Evolutionary conservation across 2,113 vertebrate genomes (phyloP), one percentile per base, ranked within the genome.

Genomic region (Lepisosteus oculatus): DNA sequence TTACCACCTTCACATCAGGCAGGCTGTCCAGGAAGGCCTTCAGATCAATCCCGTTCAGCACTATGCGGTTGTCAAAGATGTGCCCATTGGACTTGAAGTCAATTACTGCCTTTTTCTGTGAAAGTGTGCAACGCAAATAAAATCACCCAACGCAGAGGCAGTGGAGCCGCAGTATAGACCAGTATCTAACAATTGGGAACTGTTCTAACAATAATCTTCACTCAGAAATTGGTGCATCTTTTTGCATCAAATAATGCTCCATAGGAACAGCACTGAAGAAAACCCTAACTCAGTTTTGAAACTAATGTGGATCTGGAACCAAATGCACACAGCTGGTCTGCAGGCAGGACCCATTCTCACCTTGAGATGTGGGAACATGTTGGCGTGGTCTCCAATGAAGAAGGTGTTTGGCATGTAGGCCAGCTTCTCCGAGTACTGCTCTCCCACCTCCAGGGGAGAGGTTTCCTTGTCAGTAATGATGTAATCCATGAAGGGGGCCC

Each of bases 1-100:
- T 99, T 43, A 99, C 94, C 63, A 97, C 94, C 90, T 99, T 99
- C 67, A 99, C 96, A 84, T 99, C 97, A 0, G 96, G 97, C 14
- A 99, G 90, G 78, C 96, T 98, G 88, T 99, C 97, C 80, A 99
- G 89, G 83, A 98, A 99, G 70, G 96, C 97, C 86, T 99, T 99
- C 82, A 99, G 88, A 76, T 99, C 97, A 62, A 99, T 98, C 67
- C 97, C 96, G 72, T 99, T 99, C 47, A 99, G 90, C 81, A 99
- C 97, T 70, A 99, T 98, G 77, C 97, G 94, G 86, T 99, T 99
- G 86, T 99, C 97, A 74, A 99, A 99, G 88, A 99, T 98, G 83
- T 99, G 97, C n/a, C 97, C 97, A 68, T 98, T 99, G 15, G 97
- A 98, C 76, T 99, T 99, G 87, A 99, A 99, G 88, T 99, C 97